A percentile compares a stretch with the other conserved stretches of the same genome.
These are phyloP conservation scores for Volucella bombylans DNA, from an alignment of 2,888 invertebrate species.

Conservation along the genomic window DNA sequence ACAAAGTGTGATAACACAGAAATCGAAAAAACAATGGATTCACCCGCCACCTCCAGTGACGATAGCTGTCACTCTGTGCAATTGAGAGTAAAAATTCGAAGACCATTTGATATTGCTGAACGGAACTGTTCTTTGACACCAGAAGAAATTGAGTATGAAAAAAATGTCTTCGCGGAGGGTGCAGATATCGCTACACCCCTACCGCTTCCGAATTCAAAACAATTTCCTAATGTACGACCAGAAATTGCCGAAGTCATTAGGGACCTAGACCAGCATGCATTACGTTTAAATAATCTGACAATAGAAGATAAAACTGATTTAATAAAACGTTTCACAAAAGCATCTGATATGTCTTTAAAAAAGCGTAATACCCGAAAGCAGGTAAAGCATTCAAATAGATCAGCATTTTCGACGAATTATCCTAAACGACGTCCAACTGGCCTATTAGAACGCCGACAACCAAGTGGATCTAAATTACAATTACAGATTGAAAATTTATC, in stretches of 20 bases:
- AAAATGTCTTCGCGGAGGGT: slow-evolving; percentile 80
- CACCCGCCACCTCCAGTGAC: slow-evolving; percentile 41
- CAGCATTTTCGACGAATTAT: slow-evolving; percentile 21
- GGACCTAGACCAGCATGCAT: slow-evolving; percentile 78
- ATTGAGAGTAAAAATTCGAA: slow-evolving; percentile 60
- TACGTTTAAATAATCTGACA: slow-evolving; percentile 79
- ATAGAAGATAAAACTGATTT: slow-evolving; percentile 76
- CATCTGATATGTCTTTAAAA: slow-evolving; percentile 32
- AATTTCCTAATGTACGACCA: slow-evolving; percentile 76
- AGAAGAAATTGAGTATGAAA: slow-evolving; percentile 80
- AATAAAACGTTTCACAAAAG: slow-evolving; percentile 68
- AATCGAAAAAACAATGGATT: slow-evolving; percentile 51
- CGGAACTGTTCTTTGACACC: slow-evolving; percentile 75
- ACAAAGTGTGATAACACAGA: slow-evolving; percentile 44
- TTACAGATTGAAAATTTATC: slow-evolving; percentile 75
- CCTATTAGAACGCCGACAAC: slow-evolving; percentile 78
- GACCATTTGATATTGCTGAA: slow-evolving; percentile 24
- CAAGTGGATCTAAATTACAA: slow-evolving; percentile 78
- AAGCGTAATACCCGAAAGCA: slow-evolving; percentile 44
- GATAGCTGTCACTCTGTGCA: slow-evolving; percentile 66
- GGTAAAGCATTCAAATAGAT: slow-evolving; percentile 36
- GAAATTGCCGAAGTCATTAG: slow-evolving; percentile 80
- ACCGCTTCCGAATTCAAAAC: slow-evolving; percentile 72
- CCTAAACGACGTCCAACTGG: slow-evolving; percentile 50
- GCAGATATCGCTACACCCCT: slow-evolving; percentile 82